These are phyloP conservation scores for Sebastes fasciatus DNA, from an alignment of 2,113 vertebrate genomes.

Conservation along the genomic window DNA sequence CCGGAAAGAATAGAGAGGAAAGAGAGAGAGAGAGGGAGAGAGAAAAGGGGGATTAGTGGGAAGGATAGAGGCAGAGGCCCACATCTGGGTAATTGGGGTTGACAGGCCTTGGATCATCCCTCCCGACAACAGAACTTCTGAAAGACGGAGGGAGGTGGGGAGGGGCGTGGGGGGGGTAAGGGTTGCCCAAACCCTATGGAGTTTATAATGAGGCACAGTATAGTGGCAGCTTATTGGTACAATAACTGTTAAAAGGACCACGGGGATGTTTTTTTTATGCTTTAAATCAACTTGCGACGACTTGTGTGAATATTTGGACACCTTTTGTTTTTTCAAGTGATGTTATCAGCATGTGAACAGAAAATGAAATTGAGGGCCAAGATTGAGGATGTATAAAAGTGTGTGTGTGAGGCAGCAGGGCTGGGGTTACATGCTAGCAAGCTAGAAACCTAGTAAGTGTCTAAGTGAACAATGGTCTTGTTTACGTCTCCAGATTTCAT, in stretches of 20 bases:
- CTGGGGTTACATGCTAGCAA: neutral
- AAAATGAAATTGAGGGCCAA: neutral
- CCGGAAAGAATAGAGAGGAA: constrained; percentile 33
- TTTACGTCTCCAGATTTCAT: neutral
- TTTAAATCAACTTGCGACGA: neutral
- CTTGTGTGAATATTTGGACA: neutral
- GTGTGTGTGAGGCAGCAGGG: too few species aligned
- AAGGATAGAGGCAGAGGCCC: constrained; percentile 57
- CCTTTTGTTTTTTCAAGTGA: neutral
- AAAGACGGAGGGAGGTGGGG: constrained; percentile 1
- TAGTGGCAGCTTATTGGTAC: neutral
- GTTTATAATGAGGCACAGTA: constrained; percentile 9
- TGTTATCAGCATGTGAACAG: neutral
- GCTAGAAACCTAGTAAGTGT: constrained; percentile 13
- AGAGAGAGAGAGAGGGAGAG: constrained; percentile 39
- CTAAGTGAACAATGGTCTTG: neutral
- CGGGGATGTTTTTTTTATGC: neutral
- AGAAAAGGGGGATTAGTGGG: constrained; percentile 55
- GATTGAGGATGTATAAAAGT: neutral
- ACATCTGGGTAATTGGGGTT: constrained; percentile 77
- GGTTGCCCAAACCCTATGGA: neutral
- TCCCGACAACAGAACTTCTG: constrained; percentile 63
- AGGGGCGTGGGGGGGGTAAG: neutral
- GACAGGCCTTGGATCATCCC: constrained; percentile 74
- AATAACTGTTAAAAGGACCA: neutral